These are phyloP conservation scores for Loripinus fragilis DNA, from an alignment of 2,888 invertebrate genomes.

Conservation along the genomic window DNA sequence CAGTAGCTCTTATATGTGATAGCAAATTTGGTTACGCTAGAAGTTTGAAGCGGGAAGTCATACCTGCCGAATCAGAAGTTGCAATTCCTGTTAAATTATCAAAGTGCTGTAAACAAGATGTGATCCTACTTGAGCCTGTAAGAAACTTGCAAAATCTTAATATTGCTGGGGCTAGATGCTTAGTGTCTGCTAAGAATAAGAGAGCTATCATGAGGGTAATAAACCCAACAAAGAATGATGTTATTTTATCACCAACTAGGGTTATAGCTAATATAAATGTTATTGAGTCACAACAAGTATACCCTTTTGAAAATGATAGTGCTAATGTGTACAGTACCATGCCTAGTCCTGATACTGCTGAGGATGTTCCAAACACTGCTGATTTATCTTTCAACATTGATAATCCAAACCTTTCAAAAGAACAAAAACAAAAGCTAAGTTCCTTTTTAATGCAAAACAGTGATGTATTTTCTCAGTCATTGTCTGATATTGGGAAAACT, in stretches of 20 bases:
- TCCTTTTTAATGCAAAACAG: slow-evolving; percentile 26
- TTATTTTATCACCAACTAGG: slow-evolving; percentile 6
- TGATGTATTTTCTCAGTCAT: slow-evolving; percentile 25
- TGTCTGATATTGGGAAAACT: slow-evolving; percentile 32
- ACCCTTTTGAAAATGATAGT: slow-evolving; percentile 13
- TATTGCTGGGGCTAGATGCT: no score
- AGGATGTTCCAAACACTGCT: not conserved
- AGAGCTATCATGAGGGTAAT: slow-evolving; percentile 28
- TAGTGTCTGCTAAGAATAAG: slow-evolving; percentile 15
- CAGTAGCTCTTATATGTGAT: slow-evolving; percentile 24
- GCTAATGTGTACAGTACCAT: not conserved
- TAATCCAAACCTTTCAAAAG: slow-evolving; percentile 28
- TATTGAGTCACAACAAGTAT: slow-evolving; percentile 10
- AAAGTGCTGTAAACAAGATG: not conserved
- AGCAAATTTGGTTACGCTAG: slow-evolving; percentile 32
- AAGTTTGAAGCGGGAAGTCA: not conserved
- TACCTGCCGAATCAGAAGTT: slow-evolving; percentile 31
- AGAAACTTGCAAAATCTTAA: slow-evolving; percentile 3
- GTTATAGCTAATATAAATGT: slow-evolving; percentile 19
- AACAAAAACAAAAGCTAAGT: slow-evolving; percentile 23
- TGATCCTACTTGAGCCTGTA: slow-evolving; percentile 33
- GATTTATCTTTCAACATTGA: slow-evolving; percentile 30
- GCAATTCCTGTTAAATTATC: slow-evolving; percentile 28
- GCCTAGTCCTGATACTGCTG: slow-evolving; percentile 1
- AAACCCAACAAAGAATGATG: slow-evolving; percentile 27